phyloP scores from a whole-genome alignment of 2,888 invertebrate species.

The Caradrina kadenii region DNA sequence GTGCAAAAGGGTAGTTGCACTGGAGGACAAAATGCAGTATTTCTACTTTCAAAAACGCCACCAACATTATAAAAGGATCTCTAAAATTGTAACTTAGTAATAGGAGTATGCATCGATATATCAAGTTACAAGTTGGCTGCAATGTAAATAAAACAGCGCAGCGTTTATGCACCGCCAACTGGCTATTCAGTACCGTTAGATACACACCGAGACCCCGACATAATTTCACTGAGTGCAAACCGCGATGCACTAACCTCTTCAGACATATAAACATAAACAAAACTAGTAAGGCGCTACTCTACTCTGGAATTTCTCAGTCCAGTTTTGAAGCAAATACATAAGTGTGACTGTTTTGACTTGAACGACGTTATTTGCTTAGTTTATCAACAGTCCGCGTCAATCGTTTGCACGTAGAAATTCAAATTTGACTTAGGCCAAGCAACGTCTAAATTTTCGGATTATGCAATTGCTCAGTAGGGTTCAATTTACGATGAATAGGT shows the following conservation, averaged over 20 bases:
- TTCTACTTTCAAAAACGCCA: constrained; percentile 48
- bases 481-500: constrained; percentile 34
- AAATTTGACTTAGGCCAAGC: constrained; percentile 41
- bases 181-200: constrained; percentile 82
- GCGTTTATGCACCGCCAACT: constrained; percentile 77
- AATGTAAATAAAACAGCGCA: constrained; percentile 78
- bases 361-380: constrained; percentile 50
- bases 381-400: constrained; percentile 45
- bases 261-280: constrained; percentile 57
- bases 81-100: constrained; percentile 54
- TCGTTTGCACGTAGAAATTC: constrained; percentile 54
- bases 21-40: constrained; percentile 7
- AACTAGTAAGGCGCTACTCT: constrained; percentile 45
- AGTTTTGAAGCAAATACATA: constrained; percentile 42
- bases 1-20: constrained; percentile 11
- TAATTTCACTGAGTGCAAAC: constrained; percentile 78
- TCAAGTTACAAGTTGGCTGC: constrained; percentile 74
- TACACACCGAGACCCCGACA: constrained; percentile 76
- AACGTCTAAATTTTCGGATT: constrained; percentile 48
- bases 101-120: constrained; percentile 65
- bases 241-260: constrained; percentile 70
- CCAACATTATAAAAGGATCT: constrained; percentile 46
- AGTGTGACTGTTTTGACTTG: constrained; percentile 49
- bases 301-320: constrained; percentile 48
- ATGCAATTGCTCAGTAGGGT: constrained; percentile 49